Evolutionary conservation across 2,797 vertebrate species (phyloP), one percentile per base, ranked within the genome.

Genomic region (Hippopotamyrus pictus): DNA sequence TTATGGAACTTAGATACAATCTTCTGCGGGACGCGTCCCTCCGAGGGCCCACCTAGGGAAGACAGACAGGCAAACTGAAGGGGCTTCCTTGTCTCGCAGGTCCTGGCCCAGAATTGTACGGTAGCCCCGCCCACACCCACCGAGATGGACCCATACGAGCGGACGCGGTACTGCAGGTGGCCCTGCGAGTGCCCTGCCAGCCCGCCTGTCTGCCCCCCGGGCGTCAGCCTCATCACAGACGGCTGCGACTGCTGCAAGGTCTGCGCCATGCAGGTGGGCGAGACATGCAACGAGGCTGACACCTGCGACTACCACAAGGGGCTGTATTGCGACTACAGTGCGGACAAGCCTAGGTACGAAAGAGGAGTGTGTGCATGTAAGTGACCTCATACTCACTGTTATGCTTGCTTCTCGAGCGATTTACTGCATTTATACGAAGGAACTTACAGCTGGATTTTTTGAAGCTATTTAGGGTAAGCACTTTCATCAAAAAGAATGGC

Each of bases 351-450:
- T 95, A 99, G 98, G 98, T 99, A 99, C 97, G 99, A 99, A 97
- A 97, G 97, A 96, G 98, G 99, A 97, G 94, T 99, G 92, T 99
- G 99, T 97, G 98, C 98, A 97, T 98, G 98, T 99, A 99, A 99
- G 98, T 99, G 95, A 87, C 89, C 62, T 76, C 7, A 87, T 14
- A 41, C 25, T 9, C 73, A 79, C 73, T n/a, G 14, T 50, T 62
- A 79, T 57, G 29, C 25, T 14, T n/a, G 29, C 19, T 25, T 50
- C 57, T 69, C 19, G 2, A n/a, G 41, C 46, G 73, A 79, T 79
- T 73, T 5, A 6, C 9, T 33, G 41, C 17, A 79, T 44, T 46
- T 46, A 41, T 79, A 41, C 6, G 3, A 46, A 79, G 37, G 41
- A 79, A 46, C 37, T 17, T 79, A 46, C 17, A 41, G 37, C 17